Evolutionary conservation across 2,888 invertebrate species (phyloP).

Genomic region (Diarsia brunnea): DNA sequence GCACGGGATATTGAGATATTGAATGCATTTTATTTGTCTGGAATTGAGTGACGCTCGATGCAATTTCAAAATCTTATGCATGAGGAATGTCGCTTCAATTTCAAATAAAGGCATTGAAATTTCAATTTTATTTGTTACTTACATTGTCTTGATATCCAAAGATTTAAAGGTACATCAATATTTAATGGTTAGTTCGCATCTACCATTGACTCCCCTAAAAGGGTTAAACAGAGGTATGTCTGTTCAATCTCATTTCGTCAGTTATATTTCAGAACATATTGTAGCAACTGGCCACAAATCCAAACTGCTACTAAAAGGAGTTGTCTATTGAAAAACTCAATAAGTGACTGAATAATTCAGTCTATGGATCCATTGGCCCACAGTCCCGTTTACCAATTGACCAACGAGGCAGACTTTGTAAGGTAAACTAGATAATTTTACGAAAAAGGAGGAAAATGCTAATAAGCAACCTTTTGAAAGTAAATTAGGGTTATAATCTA

Average conservation of each 20-base stretch:
- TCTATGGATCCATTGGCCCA: not conserved
- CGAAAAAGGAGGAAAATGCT: not conserved
- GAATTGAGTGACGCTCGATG: constrained; percentile 12
- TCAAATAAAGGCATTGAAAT: constrained; percentile 18
- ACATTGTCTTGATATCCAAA: not conserved
- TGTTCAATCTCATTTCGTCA: not conserved
- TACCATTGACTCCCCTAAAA: not conserved
- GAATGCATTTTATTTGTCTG: constrained; percentile 34
- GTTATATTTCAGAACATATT: not conserved
- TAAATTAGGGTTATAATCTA: not conserved
- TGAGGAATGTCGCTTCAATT: constrained; percentile 22
- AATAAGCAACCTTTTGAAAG: not conserved
- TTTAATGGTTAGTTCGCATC: no score
- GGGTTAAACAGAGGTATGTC: not conserved
- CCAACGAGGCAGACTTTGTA: not conserved
- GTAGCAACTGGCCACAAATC: not conserved
- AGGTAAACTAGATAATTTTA: not conserved
- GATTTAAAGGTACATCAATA: not conserved
- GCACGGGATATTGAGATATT: constrained; percentile 9
- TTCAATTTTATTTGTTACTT: not conserved
- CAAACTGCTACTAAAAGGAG: not conserved
- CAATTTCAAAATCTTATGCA: constrained; percentile 49
- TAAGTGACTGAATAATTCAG: not conserved
- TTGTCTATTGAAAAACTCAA: not conserved
- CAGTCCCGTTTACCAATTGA: not conserved